A percentile compares a stretch with the other conserved stretches of the same genome.
phyloP scores from a whole-genome alignment of 2,888 invertebrate species.

The Athrips mouffetella region DNA sequence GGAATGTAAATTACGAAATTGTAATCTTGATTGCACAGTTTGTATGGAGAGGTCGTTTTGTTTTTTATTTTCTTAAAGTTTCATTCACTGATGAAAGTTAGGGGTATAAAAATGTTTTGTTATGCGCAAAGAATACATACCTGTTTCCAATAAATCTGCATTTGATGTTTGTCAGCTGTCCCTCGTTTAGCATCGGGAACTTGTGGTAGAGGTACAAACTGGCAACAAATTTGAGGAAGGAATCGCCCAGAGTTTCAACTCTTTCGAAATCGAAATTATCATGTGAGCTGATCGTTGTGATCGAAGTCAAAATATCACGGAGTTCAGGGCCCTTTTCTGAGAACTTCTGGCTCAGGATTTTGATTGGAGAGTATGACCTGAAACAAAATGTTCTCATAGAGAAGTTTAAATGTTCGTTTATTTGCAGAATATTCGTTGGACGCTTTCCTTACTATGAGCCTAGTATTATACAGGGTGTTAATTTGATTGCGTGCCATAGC shows the following conservation, averaged over 20 bases:
- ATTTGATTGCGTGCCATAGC: too few relatives aligned
- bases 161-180: constrained; percentile 86
- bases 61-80: too few relatives aligned
- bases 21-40: too few relatives aligned
- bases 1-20: too few relatives aligned
- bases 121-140: too few relatives aligned
- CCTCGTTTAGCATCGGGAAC: constrained; percentile 85
- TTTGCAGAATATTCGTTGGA: too few relatives aligned
- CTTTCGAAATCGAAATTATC: constrained; percentile 90
- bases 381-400: neutral
- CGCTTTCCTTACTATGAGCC: too few relatives aligned
- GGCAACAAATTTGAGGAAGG: constrained; percentile 88
- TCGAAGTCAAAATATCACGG: constrained; percentile 74
- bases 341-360: constrained; percentile 21
- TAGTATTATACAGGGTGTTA: too few relatives aligned
- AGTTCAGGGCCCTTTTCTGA: constrained; percentile 64
- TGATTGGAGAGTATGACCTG: neutral
- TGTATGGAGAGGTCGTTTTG: too few relatives aligned
- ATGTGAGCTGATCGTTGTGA: constrained; percentile 84
- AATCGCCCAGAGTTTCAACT: constrained; percentile 92
- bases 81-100: neutral
- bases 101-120: neutral
- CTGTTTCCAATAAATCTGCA: constrained; percentile 86
- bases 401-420: too few relatives aligned
- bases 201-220: constrained; percentile 84